Evolutionary conservation across 1,140 invertebrate genomes (phyloP), one percentile per base, ranked within the genome.

Genomic region (Diachasmimorpha longicaudata): DNA sequence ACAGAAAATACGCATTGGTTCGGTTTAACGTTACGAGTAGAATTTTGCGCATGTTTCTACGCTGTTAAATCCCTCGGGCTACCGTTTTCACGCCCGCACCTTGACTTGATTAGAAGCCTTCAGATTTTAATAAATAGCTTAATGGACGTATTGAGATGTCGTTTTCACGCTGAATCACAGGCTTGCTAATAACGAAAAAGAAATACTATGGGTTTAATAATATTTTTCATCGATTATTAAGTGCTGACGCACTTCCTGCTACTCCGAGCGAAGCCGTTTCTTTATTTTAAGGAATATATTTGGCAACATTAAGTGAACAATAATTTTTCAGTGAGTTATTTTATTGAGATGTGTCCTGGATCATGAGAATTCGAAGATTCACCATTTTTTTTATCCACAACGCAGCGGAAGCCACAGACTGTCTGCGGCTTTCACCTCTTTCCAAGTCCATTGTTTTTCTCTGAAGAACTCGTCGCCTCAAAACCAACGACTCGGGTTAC

Each of bases 391-490:
- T 73, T 73, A 37, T 46, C 44, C 67, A 31, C 36, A 58, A 55
- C 14, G 14, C 13, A 73, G 71, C 71, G 71, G 71, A 73, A 73
- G 71, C 71, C 46, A 42, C 52, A 72, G 70, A 44, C 16, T 39
- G 21, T 23, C 19, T 39, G 39, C 63, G 71, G 52, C 71, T 73
- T 73, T 73, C 71, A 73, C 71, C 71, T 58, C 71, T 73, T 73
- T 63, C 16, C 14, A 13, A 66, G 13, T 42, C 16, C 71, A 25
- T 73, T 36, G 52, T 23, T 42, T 73, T 63, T 21, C 37, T 36
- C 39, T 4, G 39, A 37, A 58, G n/a, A 9, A 39, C 19, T 42
- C 4, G n/a, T 39, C 16, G 55, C 36, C 14, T 42, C 19, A 46
- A 63, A 63, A 73, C 14, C 44, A 46, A 25, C 48, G 39, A 31